A percentile compares a stretch with the other conserved stretches of the same genome.
Conservation (phyloP, 2,797 vertebrate genomes). For the Spinus olivaceus region DNA sequence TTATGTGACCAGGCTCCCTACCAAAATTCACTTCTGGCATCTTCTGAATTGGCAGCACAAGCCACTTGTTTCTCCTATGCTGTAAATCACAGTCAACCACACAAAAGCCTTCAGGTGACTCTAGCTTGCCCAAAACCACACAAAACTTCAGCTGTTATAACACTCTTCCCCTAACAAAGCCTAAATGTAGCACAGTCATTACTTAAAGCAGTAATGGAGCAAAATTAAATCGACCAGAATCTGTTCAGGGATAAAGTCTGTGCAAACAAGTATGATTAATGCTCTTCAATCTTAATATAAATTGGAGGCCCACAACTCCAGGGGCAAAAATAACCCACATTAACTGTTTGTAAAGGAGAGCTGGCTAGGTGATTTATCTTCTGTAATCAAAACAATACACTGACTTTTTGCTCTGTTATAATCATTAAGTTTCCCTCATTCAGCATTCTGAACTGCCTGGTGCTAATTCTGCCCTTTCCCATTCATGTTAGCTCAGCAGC, state of each 20-base stretch:
- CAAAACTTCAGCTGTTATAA: background rate
- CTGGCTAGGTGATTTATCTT: background rate
- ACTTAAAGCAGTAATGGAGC: background rate
- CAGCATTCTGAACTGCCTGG: background rate
- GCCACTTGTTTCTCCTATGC: background rate
- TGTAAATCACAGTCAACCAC: background rate
- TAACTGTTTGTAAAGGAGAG: background rate
- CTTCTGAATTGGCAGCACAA: background rate
- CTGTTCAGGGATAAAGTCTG: background rate
- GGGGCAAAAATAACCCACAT: background rate
- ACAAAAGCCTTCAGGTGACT: background rate
- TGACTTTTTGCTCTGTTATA: background rate
- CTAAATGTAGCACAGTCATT: background rate
- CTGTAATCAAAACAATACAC: background rate
- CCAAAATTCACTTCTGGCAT: background rate
- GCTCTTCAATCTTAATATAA: background rate
- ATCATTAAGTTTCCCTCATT: background rate
- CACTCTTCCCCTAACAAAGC: background rate
- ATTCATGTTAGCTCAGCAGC: background rate
- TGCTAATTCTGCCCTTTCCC: background rate
- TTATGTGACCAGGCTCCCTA: background rate
- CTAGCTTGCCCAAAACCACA: background rate
- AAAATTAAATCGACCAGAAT: background rate
- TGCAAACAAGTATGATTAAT: background rate
- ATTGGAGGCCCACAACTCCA: background rate